Percentiles rank a stretch among this genome's conserved stretches.
Conservation (phyloP, 2,888 invertebrate species). For the Drosophila paucipuncta region DNA sequence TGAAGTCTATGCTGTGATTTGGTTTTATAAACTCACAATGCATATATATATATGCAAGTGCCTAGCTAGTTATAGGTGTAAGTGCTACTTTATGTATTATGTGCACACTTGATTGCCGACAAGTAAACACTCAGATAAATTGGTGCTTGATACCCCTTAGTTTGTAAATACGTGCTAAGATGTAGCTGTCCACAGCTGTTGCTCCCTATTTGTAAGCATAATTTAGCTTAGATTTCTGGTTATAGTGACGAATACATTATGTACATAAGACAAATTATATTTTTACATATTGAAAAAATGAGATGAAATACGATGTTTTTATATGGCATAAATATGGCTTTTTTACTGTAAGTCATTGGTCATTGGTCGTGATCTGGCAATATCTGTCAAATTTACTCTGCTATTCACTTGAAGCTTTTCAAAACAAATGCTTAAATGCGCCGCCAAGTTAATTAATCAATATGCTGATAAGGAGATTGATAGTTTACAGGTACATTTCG, state of each 20-base stretch:
- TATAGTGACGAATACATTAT: slow-evolving; percentile 29
- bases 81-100: slow-evolving; percentile 24
- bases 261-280: slow-evolving; percentile 34
- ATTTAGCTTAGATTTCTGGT: slow-evolving; percentile 31
- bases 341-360: background rate
- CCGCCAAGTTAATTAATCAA: background rate
- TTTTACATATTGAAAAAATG: slow-evolving; percentile 36
- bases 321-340: background rate
- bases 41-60: slow-evolving; percentile 13
- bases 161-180: slow-evolving; percentile 15
- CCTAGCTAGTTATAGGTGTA: slow-evolving; percentile 20
- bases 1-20: slow-evolving; percentile 71
- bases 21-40: slow-evolving; percentile 38
- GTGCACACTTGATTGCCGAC: slow-evolving; percentile 48
- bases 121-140: slow-evolving; percentile 25
- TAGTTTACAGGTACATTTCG: slow-evolving; percentile 7
- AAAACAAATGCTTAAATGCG: background rate
- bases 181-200: background rate
- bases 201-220: slow-evolving; percentile 22
- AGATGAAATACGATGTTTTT: background rate
- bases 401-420: background rate
- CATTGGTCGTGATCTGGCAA: background rate
- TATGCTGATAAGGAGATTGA: background rate
- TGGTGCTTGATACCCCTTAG: slow-evolving; percentile 43
- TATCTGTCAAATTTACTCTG: background rate